Conservation (phyloP, 2,888 invertebrate genomes). For the Galerucella calmariensis region DNA sequence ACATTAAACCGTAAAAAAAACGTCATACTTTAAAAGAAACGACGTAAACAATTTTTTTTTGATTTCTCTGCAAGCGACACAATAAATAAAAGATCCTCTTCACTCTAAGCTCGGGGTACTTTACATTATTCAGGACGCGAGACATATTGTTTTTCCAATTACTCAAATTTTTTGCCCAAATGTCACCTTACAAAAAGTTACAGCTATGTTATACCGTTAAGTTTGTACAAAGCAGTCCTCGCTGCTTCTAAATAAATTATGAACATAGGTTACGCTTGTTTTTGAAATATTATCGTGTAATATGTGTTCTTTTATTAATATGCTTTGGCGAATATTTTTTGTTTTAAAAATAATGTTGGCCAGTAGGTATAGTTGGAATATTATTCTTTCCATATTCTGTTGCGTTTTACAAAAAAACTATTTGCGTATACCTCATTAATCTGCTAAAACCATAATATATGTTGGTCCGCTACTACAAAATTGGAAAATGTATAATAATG, state of each 20-base stretch:
- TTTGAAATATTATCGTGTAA: constrained; percentile 15
- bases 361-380: background rate
- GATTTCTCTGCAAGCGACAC: constrained; percentile 23
- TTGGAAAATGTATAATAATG: too few species aligned
- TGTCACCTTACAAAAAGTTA: constrained; percentile 32
- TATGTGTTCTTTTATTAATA: constrained; percentile 17
- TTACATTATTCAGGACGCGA: constrained; percentile 30
- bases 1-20: constrained; percentile 5
- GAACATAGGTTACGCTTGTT: constrained; percentile 24
- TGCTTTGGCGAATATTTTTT: background rate
- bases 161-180: constrained; percentile 31
- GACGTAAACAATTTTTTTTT: constrained; percentile 17
- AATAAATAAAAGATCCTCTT: constrained; percentile 29
- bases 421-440: too few species aligned
- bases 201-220: constrained; percentile 25
- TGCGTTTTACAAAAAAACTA: background rate
- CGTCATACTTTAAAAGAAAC: constrained; percentile 5
- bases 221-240: constrained; percentile 24
- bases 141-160: constrained; percentile 34
- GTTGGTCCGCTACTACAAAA: too few species aligned
- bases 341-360: too few species aligned
- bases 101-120: constrained; percentile 22
- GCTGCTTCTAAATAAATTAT: constrained; percentile 30
- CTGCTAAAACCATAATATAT: too few species aligned
- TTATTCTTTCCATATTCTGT: background rate